phyloP scores from a whole-genome alignment of 2,888 invertebrate genomes.

The Esperia sulphurella region DNA sequence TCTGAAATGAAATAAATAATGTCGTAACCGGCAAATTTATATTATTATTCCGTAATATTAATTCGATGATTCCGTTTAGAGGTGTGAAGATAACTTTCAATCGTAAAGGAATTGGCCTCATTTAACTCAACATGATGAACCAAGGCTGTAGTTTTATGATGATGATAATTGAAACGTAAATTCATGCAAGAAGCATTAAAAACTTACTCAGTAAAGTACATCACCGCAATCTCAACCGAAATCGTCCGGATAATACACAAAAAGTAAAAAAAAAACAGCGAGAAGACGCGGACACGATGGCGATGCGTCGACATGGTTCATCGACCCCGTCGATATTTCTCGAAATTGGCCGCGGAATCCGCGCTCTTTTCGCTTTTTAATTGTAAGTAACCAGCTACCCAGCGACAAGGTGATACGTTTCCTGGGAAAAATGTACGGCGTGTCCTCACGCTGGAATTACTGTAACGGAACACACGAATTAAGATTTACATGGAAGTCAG shows the following conservation, averaged over 20 bases:
- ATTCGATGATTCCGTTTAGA: too few species aligned
- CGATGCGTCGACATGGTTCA: slow-evolving; percentile 72
- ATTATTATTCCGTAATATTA: too few species aligned
- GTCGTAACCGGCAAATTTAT: too few species aligned
- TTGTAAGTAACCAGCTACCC: slow-evolving; percentile 70
- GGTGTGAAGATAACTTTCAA: too few species aligned
- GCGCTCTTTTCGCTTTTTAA: slow-evolving; percentile 76
- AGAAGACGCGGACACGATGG: slow-evolving; percentile 69
- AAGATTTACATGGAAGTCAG: slow-evolving; percentile 58
- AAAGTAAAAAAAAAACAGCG: slow-evolving; percentile 59
- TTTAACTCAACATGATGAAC: too few species aligned
- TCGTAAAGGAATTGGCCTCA: too few species aligned
- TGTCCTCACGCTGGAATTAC: slow-evolving; percentile 57
- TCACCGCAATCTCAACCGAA: slow-evolving; percentile 44
- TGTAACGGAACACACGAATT: slow-evolving; percentile 66
- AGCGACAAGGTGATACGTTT: slow-evolving; percentile 72
- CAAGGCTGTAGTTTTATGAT: too few species aligned
- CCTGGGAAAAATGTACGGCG: slow-evolving; percentile 58
- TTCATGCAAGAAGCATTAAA: not conserved
- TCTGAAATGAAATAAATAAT: too few species aligned
- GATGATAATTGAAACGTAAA: too few species aligned
- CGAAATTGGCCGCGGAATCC: slow-evolving; percentile 73
- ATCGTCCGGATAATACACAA: slow-evolving; percentile 52
- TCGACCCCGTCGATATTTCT: slow-evolving; percentile 76
- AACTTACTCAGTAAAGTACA: slow-evolving; percentile 24